These are phyloP conservation scores for Hippoglossus stenolepis DNA, from an alignment of 2,113 vertebrate genomes.

Conservation along the genomic window DNA sequence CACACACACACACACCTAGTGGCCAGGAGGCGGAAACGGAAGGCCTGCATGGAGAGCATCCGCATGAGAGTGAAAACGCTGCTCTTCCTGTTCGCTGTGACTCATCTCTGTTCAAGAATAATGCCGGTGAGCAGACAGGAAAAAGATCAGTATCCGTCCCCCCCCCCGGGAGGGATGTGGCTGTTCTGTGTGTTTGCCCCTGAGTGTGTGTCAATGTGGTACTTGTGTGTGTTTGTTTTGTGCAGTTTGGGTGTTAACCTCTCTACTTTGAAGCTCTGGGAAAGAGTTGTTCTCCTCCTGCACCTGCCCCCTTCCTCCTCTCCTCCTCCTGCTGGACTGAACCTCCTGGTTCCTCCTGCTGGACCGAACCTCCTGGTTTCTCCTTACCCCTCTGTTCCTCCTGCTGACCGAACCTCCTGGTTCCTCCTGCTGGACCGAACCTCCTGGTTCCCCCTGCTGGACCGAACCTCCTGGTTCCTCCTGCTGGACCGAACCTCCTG, in stretches of 20 bases:
- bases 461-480: conserved; percentile 2
- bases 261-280: conserved; percentile 73
- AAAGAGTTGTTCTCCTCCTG: conserved; percentile 53
- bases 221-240: conserved; percentile 51
- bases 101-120: conserved; percentile 73
- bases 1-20: not conserved
- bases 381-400: not conserved
- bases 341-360: not conserved
- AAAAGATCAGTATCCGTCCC: conserved; percentile 53
- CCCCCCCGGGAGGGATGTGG: conserved; percentile 47
- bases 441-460: not conserved
- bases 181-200: conserved; percentile 41
- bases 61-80: conserved; percentile 52
- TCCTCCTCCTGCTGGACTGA: not conserved
- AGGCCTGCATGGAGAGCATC: conserved; percentile 52
- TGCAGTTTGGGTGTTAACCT: conserved; percentile 50
- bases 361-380: too few relatives aligned
- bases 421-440: not conserved
- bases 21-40: conserved; percentile 50
- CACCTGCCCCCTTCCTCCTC: conserved; percentile 58
- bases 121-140: conserved; percentile 54
- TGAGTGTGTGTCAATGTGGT: not conserved
- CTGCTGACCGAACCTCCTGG: conserved; percentile 1
- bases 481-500: not conserved
- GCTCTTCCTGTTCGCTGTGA: conserved; percentile 55